Evolutionary conservation across 2,888 invertebrate genomes (phyloP).

Genomic region (Emesis furor): DNA sequence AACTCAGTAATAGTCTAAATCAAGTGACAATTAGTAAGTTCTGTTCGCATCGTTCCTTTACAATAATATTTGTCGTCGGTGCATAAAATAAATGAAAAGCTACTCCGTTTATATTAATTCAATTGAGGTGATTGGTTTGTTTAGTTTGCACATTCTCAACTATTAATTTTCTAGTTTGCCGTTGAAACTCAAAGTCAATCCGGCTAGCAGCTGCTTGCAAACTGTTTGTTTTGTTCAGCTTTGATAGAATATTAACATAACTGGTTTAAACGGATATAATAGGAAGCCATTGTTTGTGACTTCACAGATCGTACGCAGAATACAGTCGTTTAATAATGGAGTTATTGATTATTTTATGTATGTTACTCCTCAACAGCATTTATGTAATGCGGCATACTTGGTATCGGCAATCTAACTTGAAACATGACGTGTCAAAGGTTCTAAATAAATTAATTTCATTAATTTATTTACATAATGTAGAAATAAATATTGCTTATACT

Average conservation of each 20-base stretch:
- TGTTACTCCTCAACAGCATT: no score
- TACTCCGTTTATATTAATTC: background rate
- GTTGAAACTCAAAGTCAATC: background rate
- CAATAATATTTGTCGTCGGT: no score
- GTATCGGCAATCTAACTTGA: no score
- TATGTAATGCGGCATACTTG: no score
- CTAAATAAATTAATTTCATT: no score
- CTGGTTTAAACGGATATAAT: background rate
- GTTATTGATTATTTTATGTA: no score
- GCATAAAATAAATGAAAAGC: background rate
- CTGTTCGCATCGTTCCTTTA: no score
- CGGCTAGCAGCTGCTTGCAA: background rate
- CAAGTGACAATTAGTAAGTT: no score
- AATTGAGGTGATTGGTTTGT: background rate
- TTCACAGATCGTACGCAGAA: background rate
- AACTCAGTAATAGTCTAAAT: no score
- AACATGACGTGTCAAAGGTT: no score
- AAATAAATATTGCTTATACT: no score
- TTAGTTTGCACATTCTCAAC: background rate
- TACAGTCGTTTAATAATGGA: background rate
- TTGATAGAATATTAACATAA: background rate
- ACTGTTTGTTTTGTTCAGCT: background rate
- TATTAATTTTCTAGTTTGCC: background rate
- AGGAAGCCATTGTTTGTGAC: background rate
- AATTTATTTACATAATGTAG: no score